Evolutionary conservation across 2,797 vertebrate genomes (phyloP).

Genomic region (Nyctalus aviator): DNA sequence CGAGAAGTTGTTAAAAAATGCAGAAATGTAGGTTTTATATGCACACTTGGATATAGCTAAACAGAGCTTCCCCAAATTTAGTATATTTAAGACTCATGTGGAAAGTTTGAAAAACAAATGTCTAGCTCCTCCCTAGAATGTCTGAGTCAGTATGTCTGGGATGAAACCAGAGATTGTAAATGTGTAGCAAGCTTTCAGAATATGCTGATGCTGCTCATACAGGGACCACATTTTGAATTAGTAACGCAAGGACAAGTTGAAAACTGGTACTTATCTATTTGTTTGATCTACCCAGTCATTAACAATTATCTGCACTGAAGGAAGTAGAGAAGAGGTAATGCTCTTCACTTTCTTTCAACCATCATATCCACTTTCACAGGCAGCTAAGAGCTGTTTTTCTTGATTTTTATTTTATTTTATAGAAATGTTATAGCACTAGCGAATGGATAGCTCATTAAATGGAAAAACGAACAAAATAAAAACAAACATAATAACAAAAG

Average conservation of each 20-base stretch:
- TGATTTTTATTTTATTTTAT: neutral
- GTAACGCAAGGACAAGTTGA: neutral
- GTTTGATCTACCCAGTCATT: neutral
- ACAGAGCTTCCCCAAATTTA: neutral
- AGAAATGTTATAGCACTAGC: neutral
- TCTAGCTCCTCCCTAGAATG: neutral
- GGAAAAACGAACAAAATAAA: neutral
- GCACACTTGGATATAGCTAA: neutral
- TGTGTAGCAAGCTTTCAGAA: neutral
- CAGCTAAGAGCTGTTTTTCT: neutral
- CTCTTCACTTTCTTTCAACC: neutral
- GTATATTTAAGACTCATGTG: neutral
- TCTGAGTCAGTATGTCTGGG: neutral
- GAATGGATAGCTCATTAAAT: neutral
- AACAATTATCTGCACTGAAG: neutral
- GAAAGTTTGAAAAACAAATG: neutral
- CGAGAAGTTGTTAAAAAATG: neutral
- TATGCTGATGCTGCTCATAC: neutral
- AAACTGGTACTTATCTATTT: neutral
- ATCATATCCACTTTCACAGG: neutral
- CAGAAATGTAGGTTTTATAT: neutral
- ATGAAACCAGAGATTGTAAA: neutral
- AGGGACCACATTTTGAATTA: neutral
- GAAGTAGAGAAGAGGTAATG: neutral
- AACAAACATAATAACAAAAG: neutral